Percentiles rank a stretch among this genome's conserved stretches.
Evolutionary conservation across 2,113 vertebrate genomes (phyloP).

Genomic region (Neotoma lepida): DNA sequence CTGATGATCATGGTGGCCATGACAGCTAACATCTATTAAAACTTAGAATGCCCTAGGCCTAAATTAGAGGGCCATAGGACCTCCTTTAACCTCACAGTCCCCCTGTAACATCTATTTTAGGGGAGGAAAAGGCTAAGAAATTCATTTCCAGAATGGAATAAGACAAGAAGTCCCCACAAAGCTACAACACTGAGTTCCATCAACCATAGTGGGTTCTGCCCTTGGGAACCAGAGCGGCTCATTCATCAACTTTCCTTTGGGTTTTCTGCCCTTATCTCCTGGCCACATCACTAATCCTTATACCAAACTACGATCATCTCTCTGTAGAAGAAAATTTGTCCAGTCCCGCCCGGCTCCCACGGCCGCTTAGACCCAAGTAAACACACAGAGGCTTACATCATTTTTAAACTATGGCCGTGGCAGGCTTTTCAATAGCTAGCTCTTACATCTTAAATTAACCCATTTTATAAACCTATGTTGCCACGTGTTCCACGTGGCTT

Average conservation of each 20-base stretch:
- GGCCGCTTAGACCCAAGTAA: too few species aligned
- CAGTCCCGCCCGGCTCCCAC: too few species aligned
- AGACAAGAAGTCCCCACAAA: neutral
- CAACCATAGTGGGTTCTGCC: neutral
- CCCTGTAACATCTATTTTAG: neutral
- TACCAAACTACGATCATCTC: neutral
- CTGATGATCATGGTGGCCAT: neutral
- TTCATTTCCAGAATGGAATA: neutral
- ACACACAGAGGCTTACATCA: too few species aligned
- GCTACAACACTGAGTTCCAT: neutral
- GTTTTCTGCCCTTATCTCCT: neutral
- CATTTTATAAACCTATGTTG: too few species aligned
- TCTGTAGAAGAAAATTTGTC: too few species aligned
- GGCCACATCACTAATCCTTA: neutral
- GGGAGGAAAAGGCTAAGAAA: neutral
- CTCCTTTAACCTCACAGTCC: neutral
- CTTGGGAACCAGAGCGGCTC: neutral
- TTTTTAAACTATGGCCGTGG: too few species aligned
- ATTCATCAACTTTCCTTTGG: conserved; percentile 1
- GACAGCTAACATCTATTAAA: neutral
- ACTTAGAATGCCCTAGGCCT: neutral
- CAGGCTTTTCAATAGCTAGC: too few species aligned
- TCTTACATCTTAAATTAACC: too few species aligned
- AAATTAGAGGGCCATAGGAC: neutral
- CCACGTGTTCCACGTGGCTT: too few species aligned